Percentiles rank a stretch among this genome's conserved stretches.
phyloP scores from a whole-genome alignment of 2,888 invertebrate species.

The Vesta saturnalis region DNA sequence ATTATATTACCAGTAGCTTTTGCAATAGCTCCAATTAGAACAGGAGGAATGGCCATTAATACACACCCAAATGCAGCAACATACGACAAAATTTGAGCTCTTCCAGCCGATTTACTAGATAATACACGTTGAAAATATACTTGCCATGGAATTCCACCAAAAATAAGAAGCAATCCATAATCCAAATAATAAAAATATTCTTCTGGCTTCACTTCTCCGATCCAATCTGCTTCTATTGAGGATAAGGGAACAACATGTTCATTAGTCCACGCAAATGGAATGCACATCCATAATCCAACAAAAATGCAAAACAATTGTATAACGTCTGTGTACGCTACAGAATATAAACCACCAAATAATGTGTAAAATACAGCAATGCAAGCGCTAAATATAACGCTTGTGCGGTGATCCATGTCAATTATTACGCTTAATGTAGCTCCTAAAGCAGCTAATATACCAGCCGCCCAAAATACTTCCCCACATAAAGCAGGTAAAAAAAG shows the following conservation, averaged over 20 bases:
- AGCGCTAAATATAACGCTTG: slow-evolving; percentile 94
- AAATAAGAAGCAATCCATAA: slow-evolving; percentile 86
- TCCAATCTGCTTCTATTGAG: slow-evolving; percentile 89
- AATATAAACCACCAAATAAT: slow-evolving; percentile 96
- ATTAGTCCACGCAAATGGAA: slow-evolving; percentile 94
- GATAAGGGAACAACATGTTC: slow-evolving; percentile 85
- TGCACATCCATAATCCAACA: slow-evolving; percentile 97
- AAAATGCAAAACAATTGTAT: slow-evolving; percentile 98
- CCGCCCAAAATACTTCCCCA: slow-evolving; percentile 99
- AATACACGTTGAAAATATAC: slow-evolving; percentile 98
- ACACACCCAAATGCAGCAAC: slow-evolving; percentile 96
- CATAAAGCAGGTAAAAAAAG: slow-evolving; percentile 96
- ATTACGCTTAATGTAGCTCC: slow-evolving; percentile 97
- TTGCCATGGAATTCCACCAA: slow-evolving; percentile 99
- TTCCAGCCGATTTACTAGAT: slow-evolving; percentile 92
- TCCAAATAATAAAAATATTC: slow-evolving; percentile 88
- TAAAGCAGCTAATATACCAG: slow-evolving; percentile 94
- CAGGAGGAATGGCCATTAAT: slow-evolving; percentile 96
- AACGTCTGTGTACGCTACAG: slow-evolving; percentile 98
- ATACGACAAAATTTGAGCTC: slow-evolving; percentile 94
- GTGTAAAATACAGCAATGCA: slow-evolving; percentile 98
- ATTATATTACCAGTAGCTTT: slow-evolving; percentile 81
- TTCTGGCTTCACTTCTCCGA: slow-evolving; percentile 77
- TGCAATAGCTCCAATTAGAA: slow-evolving; percentile 96
- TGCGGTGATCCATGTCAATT: slow-evolving; percentile 93